Percentiles rank a stretch among this genome's conserved stretches.
Conservation (phyloP, 2,888 invertebrate species). For the Drosophila paracracens region DNA sequence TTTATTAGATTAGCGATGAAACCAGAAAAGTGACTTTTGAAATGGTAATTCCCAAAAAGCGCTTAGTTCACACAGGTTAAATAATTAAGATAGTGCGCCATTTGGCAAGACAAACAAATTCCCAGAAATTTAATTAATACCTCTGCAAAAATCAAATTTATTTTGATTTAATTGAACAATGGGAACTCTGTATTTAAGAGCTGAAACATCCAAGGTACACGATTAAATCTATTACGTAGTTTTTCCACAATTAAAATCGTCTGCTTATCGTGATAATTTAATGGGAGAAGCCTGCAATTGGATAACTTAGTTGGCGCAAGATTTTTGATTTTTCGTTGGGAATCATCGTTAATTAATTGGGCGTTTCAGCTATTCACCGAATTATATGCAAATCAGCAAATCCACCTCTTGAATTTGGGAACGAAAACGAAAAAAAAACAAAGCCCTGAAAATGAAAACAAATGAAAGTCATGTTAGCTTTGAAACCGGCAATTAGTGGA, state of each 20-base stretch:
- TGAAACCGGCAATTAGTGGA: conserved; percentile 51
- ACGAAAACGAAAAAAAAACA: conserved; percentile 19
- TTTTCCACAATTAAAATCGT: conserved; percentile 2
- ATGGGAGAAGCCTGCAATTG: conserved; percentile 9
- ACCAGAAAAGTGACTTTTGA: conserved; percentile 28
- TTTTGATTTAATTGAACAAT: neutral
- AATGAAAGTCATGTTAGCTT: conserved; percentile 50
- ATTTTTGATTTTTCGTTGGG: conserved; percentile 4
- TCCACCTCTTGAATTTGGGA: conserved; percentile 19
- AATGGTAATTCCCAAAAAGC: conserved; percentile 10
- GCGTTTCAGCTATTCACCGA: conserved; percentile 17
- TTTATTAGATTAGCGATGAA: conserved; percentile 19
- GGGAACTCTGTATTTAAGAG: neutral
- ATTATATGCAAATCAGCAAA: conserved; percentile 46
- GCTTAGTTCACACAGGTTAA: conserved; percentile 15
- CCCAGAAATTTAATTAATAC: conserved; percentile 13
- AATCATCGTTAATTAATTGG: conserved; percentile 51
- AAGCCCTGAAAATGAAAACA: conserved; percentile 28
- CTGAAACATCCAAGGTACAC: neutral
- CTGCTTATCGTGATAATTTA: conserved; percentile 3
- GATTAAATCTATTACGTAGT: neutral
- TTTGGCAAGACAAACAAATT: neutral
- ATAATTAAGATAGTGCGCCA: conserved; percentile 13
- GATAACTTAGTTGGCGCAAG: conserved; percentile 18
- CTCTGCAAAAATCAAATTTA: conserved; percentile 10